A percentile compares a stretch with the other conserved stretches of the same genome.
Conservation (phyloP, 2,888 invertebrate species). For the Elegia similella region DNA sequence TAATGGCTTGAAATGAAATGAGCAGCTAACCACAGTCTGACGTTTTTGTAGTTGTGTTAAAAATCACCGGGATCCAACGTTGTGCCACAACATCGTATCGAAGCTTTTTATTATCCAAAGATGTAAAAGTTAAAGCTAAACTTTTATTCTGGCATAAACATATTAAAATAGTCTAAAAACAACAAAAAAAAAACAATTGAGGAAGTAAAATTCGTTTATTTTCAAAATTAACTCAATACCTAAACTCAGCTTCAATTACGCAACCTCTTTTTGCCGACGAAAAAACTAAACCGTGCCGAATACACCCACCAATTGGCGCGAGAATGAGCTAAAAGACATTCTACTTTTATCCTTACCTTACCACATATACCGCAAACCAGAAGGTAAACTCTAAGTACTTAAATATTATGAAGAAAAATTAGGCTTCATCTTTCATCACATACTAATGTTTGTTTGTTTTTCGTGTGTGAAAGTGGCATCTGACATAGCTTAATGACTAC, state of each 20-base stretch:
- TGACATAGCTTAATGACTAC: no score
- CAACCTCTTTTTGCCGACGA: conserved; percentile 49
- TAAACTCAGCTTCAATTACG: conserved; percentile 40
- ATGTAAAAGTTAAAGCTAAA: no score
- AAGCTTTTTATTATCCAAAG: no score
- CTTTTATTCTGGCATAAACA: background rate
- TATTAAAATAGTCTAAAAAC: background rate
- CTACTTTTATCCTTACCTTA: conserved; percentile 66
- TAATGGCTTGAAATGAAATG: no score
- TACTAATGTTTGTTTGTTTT: no score
- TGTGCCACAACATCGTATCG: no score
- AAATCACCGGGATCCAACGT: no score
- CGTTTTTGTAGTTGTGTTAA: no score
- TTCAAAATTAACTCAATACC: background rate
- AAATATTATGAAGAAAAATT: background rate
- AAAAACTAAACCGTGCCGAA: conserved; percentile 54
- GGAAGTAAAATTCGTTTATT: background rate
- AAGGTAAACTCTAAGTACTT: background rate
- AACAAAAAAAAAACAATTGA: background rate
- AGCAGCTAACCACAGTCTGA: no score
- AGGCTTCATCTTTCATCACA: no score
- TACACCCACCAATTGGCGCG: conserved; percentile 49
- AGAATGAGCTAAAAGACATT: conserved; percentile 48
- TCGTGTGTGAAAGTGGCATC: no score
- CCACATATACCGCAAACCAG: conserved; percentile 57